A percentile compares a stretch with the other conserved stretches of the same genome.
These are phyloP conservation scores for Loxodonta africana DNA, from an alignment of 2,113 vertebrate genomes.

Conservation along the genomic window DNA sequence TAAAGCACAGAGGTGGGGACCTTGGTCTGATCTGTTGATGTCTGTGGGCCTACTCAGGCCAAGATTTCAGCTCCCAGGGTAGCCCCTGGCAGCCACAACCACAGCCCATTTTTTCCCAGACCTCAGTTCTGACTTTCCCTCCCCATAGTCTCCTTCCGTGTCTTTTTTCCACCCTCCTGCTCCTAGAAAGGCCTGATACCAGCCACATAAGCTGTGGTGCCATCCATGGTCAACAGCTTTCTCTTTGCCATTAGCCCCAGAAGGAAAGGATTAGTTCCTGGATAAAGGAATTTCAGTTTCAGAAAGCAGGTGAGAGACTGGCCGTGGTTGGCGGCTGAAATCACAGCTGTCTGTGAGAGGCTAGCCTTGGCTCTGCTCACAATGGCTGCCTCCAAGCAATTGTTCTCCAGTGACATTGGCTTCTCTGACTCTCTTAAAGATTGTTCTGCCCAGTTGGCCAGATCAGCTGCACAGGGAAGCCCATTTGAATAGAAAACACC, in stretches of 20 bases:
- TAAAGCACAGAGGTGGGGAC: neutral
- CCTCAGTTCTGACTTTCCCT: neutral
- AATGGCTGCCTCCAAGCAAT: neutral
- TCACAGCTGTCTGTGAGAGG: neutral
- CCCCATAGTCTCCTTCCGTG: neutral
- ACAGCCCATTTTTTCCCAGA: neutral
- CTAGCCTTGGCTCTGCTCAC: fast-evolving
- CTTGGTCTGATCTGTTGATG: neutral
- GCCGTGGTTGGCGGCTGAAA: neutral
- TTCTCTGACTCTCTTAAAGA: slow-evolving; percentile 16
- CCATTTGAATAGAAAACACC: slow-evolving; percentile 63
- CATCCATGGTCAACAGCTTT: neutral
- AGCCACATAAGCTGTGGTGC: neutral
- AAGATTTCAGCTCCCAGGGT: neutral
- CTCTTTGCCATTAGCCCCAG: neutral
- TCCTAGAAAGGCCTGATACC: neutral
- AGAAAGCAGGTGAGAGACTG: neutral
- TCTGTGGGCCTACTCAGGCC: neutral
- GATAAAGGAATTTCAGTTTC: neutral
- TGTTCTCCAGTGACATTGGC: neutral
- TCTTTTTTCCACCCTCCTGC: neutral
- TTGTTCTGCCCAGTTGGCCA: neutral
- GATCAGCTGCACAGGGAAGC: neutral
- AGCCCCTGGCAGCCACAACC: neutral
- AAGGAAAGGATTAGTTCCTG: neutral